phyloP scores from a whole-genome alignment of 2,888 invertebrate genomes.

The Arge pagana region DNA sequence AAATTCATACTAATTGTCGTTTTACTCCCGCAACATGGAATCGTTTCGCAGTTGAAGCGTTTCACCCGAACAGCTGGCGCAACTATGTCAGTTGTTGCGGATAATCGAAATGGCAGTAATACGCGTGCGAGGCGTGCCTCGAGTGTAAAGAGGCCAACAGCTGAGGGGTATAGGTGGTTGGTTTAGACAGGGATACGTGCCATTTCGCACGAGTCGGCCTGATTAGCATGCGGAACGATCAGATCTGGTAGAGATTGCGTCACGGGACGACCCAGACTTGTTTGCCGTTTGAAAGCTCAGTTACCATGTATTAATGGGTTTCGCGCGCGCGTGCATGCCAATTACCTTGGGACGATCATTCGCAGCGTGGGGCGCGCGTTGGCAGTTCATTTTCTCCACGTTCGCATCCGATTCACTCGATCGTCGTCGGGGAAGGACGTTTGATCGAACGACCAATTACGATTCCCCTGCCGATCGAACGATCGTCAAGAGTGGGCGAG shows the following conservation, averaged over 20 bases:
- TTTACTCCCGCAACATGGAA: constrained; percentile 18
- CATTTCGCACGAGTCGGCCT: constrained; percentile 11
- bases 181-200: constrained; percentile 16
- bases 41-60: constrained; percentile 19
- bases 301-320: constrained; percentile 21
- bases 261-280: constrained; percentile 18
- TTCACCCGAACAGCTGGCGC: too few species aligned
- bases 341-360: constrained; percentile 14
- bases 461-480: too few species aligned
- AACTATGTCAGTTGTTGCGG: background rate
- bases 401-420: background rate
- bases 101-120: constrained; percentile 24
- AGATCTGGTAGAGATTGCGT: constrained; percentile 20
- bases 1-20: too few species aligned
- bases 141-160: too few species aligned
- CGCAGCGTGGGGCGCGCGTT: constrained; percentile 7
- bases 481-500: too few species aligned
- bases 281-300: constrained; percentile 22
- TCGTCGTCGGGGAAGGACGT: too few species aligned
- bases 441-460: too few species aligned
- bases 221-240: constrained; percentile 20
- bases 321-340: constrained; percentile 9
- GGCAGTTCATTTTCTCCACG: constrained; percentile 4
- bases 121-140: constrained; percentile 17
- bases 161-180: background rate